Percentiles rank a stretch among this genome's conserved stretches.
phyloP scores from a whole-genome alignment of 2,888 invertebrate genomes.

The Synanthedon tipuliformis region DNA sequence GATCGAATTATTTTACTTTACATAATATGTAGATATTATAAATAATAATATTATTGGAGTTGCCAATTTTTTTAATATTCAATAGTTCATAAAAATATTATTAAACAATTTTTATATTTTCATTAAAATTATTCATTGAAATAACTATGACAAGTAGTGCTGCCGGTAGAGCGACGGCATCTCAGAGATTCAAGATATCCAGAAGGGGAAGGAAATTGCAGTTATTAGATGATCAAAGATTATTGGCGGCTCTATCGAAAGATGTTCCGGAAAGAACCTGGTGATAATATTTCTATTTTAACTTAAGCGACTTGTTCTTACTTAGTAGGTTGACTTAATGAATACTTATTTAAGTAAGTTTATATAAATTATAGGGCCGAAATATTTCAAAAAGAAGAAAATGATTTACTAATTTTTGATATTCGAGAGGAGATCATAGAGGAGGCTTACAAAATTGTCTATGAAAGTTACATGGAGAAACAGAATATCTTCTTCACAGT shows the following conservation, averaged over 20 bases:
- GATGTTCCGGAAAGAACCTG: slow-evolving; percentile 54
- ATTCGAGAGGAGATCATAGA: slow-evolving; percentile 57
- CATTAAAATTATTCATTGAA: too few species aligned
- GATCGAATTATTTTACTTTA: too few species aligned
- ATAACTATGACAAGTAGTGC: too few species aligned
- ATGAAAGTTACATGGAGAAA: slow-evolving; percentile 43
- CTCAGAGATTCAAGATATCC: slow-evolving; percentile 29
- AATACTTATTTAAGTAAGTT: not conserved
- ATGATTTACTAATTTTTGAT: slow-evolving; percentile 44
- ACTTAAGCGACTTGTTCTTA: too few species aligned
- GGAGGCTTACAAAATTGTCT: slow-evolving; percentile 30
- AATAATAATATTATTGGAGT: too few species aligned
- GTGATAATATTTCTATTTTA: slow-evolving; percentile 16
- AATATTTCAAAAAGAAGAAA: slow-evolving; percentile 53
- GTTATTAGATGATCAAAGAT: slow-evolving; percentile 38
- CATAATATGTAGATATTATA: too few species aligned
- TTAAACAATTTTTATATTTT: too few species aligned
- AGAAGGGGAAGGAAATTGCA: slow-evolving; percentile 44
- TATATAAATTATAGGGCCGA: slow-evolving; percentile 34
- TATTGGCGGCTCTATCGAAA: slow-evolving; percentile 41
- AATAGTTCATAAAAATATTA: too few species aligned
- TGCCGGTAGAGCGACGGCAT: too few species aligned
- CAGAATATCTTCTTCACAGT: slow-evolving; percentile 43
- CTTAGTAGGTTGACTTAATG: not conserved
- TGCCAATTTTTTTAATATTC: too few species aligned